Evolutionary conservation across 64 coral and sea anemone genomes (phyloP), one percentile per base, ranked within the genome.

Genomic region (Montipora foliosa): DNA sequence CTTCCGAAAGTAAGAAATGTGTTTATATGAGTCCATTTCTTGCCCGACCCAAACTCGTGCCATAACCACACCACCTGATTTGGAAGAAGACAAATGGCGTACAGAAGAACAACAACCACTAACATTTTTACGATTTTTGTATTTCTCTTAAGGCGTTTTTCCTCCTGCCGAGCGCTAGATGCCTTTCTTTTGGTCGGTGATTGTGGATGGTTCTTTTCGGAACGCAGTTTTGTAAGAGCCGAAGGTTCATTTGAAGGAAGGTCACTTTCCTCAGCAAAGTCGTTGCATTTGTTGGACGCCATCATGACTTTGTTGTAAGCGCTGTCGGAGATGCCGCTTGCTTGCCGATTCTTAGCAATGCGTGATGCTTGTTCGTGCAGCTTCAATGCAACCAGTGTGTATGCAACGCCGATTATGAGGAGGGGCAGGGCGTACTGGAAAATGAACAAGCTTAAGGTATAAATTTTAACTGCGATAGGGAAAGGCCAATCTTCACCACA

Each of bases 61-160:
- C 93, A 97, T 79, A 97, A 88, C 96, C 96, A 97, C 16, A 95
- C 92, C 24, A 97, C 78, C 61, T 97, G 96, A 82, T 97, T 97
- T 59, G 96, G 96, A 17, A 97, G 82, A 20, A 97, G 49, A 47
- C 96, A 95, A 3, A 97, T 20, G 8, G 96, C 96, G 60, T 97
- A 97, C 12, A 87, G 61, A 9, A 97, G 19, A 4, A 97, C 96
- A 16, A 97, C 96, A 3, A 84, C 87, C 2, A 97, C 93, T 62
- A 97, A 76, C 96, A 97, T 97, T 79, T 97, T 84, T 5, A 95
- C 68, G 66, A 97, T 97, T 67, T 93, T 94, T 25, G 96, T 97
- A 25, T 92, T 95, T 15, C 93, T 83, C 15, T 77, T 78, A 9
- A 97, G 89, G 17, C 96, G 80, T 44, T 58, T 89, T 19, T 51